Conservation (phyloP, 92 coral and sea anemone species). For the Phenganax subtilis region DNA sequence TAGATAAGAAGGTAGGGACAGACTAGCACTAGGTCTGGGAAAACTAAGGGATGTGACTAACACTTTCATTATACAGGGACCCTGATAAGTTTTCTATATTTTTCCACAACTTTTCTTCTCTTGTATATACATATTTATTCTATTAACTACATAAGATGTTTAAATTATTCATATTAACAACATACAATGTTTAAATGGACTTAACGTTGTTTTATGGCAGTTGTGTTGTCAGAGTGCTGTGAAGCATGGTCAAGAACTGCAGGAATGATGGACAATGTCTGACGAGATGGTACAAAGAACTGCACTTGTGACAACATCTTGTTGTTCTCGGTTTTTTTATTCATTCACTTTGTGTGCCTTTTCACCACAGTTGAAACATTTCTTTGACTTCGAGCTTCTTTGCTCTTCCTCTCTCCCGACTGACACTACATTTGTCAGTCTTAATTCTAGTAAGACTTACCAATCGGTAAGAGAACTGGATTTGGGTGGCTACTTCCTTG, state of each 20-base stretch:
- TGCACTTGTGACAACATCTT: constrained; percentile 80
- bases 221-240: not conserved
- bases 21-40: not conserved
- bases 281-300: constrained; percentile 71
- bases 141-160: not conserved
- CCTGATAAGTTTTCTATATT: too few relatives aligned
- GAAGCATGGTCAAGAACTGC: constrained; percentile 29
- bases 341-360: constrained; percentile 76
- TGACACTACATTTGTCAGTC: too few relatives aligned
- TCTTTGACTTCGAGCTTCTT: constrained; percentile 82
- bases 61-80: too few relatives aligned
- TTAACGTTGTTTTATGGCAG: not conserved
- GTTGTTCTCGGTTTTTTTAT: constrained; percentile 65
- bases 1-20: not conserved
- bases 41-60: not conserved
- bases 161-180: not conserved
- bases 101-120: too few relatives aligned
- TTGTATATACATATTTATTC: too few relatives aligned
- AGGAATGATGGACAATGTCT: constrained; percentile 66
- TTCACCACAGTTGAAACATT: constrained; percentile 84
- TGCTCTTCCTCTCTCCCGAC: constrained; percentile 62
- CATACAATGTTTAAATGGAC: not conserved
- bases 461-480: too few relatives aligned
- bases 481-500: too few relatives aligned
- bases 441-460: too few relatives aligned